Evolutionary conservation across 2,113 vertebrate species (phyloP).

Genomic region (Martes martes): DNA sequence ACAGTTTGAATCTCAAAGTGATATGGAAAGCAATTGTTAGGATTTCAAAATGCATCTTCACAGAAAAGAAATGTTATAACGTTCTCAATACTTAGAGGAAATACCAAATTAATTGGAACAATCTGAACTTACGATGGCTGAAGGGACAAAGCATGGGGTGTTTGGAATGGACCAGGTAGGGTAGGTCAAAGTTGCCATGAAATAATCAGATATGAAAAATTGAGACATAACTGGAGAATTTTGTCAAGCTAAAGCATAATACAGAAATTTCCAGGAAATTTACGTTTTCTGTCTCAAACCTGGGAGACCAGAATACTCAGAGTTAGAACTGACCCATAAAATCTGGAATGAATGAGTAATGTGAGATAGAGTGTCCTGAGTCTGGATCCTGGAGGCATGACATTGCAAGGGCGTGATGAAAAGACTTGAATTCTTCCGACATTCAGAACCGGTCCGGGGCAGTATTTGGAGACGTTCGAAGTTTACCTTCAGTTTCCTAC

Average conservation of each 20-base stretch:
- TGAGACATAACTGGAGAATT: neutral
- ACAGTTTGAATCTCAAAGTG: neutral
- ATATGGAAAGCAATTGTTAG: neutral
- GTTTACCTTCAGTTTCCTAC: neutral
- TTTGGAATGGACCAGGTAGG: neutral
- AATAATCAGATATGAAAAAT: neutral
- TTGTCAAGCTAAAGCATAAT: neutral
- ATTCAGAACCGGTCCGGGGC: neutral
- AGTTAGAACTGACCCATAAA: neutral
- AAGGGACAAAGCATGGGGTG: neutral
- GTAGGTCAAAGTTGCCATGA: neutral
- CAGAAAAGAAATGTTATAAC: neutral
- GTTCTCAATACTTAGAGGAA: neutral
- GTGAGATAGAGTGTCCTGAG: neutral
- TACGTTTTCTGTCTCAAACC: constrained; percentile 10
- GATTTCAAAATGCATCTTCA: constrained; percentile 24
- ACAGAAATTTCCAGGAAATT: neutral
- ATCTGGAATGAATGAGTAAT: neutral
- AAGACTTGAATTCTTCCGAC: neutral
- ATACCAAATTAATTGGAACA: neutral
- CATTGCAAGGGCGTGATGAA: neutral
- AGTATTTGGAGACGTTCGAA: neutral
- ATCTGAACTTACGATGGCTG: neutral
- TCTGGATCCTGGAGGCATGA: neutral
- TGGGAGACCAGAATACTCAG: neutral